phyloP scores from a whole-genome alignment of 35 echinoderm and acorn worm genomes.

The Amphiura filiformis region DNA sequence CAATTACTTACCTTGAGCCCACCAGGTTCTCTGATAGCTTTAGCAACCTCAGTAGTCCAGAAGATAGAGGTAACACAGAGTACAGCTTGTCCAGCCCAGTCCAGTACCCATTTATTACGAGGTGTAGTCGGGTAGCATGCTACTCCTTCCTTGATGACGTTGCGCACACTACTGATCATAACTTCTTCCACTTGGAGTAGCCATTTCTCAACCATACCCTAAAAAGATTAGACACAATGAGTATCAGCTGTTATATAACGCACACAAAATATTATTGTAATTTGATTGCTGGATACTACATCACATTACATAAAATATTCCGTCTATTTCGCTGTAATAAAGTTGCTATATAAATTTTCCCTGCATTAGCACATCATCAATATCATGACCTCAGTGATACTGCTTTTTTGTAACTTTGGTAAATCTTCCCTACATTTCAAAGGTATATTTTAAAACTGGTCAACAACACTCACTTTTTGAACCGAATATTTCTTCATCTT shows the following conservation, averaged over 20 bases:
- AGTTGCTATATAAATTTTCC: too few species aligned
- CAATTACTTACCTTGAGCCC: slow-evolving; percentile 77
- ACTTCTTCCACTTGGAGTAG: slow-evolving; percentile 85
- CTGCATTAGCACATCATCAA: too few species aligned
- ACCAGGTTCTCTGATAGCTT: slow-evolving; percentile 90
- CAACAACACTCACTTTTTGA: too few species aligned
- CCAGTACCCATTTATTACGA: slow-evolving; percentile 84
- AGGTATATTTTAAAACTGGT: too few species aligned
- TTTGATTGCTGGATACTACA: too few species aligned
- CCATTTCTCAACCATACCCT: slow-evolving; percentile 99
- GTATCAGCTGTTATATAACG: too few species aligned
- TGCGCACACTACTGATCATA: slow-evolving; percentile 85
- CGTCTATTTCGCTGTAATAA: too few species aligned
- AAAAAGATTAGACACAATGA: background rate
- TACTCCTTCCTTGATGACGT: slow-evolving; percentile 76
- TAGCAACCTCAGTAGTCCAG: slow-evolving; percentile 89
- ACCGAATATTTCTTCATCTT: too few species aligned
- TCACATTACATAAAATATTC: too few species aligned
- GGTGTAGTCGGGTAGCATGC: slow-evolving; percentile 54
- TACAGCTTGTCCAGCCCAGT: slow-evolving; percentile 95
- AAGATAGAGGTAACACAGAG: slow-evolving; percentile 73
- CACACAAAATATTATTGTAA: background rate
- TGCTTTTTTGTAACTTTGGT: too few species aligned
- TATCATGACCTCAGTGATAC: too few species aligned
- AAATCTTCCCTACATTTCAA: too few species aligned